Conservation (phyloP, 1,140 invertebrate genomes). For the Heliconius eleuchia region DNA sequence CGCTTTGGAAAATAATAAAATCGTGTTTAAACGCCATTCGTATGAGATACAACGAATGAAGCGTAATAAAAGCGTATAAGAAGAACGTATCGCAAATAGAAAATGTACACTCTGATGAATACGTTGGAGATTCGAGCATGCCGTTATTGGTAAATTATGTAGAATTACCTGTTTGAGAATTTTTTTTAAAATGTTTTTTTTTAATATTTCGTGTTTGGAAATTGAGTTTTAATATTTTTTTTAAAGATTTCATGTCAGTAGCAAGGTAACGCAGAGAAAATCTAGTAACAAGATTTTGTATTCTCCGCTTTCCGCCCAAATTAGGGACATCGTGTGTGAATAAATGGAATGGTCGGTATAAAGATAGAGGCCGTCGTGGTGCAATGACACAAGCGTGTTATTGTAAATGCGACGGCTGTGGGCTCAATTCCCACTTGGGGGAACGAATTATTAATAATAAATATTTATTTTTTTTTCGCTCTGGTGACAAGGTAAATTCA, state of each 20-base stretch:
- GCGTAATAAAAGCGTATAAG: constrained; percentile 74
- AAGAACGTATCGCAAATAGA: constrained; percentile 64
- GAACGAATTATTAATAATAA: no score
- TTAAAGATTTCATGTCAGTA: not conserved
- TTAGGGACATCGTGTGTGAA: no score
- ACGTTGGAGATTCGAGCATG: constrained; percentile 22
- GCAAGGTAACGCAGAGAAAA: no score
- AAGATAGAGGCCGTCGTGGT: no score
- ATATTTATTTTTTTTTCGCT: no score
- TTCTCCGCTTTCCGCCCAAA: no score
- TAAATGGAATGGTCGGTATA: no score
- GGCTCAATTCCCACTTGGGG: no score
- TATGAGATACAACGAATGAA: constrained; percentile 74
- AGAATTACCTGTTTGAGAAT: not conserved
- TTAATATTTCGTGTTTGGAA: not conserved
- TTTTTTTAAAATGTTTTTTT: not conserved
- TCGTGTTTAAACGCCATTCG: constrained; percentile 75
- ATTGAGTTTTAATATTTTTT: not conserved
- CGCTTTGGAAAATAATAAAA: constrained; percentile 74
- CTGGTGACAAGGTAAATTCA: no score
- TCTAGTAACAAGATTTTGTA: no score
- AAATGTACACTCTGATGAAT: constrained; percentile 32
- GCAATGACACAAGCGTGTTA: no score
- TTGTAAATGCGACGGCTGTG: no score
- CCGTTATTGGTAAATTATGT: constrained; percentile 27